These are phyloP conservation scores for Xyliphius kryptos DNA, from an alignment of 2,113 vertebrate genomes.

Conservation along the genomic window DNA sequence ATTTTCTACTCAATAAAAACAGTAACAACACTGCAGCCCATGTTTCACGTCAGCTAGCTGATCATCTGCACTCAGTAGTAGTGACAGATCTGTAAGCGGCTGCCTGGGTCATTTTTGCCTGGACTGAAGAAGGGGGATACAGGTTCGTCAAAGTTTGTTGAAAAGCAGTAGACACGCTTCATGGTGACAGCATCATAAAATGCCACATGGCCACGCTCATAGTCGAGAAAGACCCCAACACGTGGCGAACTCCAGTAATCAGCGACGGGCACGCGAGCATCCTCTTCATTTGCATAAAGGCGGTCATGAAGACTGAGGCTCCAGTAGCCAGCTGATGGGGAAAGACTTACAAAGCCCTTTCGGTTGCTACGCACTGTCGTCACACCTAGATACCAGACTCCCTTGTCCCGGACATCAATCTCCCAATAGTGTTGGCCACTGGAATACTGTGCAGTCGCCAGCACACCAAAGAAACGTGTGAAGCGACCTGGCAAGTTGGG, in stretches of 20 bases:
- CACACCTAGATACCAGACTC: slow-evolving; percentile 72
- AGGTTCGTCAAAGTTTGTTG: slow-evolving; percentile 61
- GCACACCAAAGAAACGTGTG: slow-evolving; percentile 65
- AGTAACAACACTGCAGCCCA: slow-evolving; percentile 7
- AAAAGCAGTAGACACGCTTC: slow-evolving; percentile 66
- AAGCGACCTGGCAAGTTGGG: slow-evolving; percentile 61
- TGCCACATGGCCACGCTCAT: slow-evolving; percentile 62
- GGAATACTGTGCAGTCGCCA: slow-evolving; percentile 63
- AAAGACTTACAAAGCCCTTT: slow-evolving; percentile 66
- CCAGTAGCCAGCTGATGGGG: slow-evolving; percentile 66
- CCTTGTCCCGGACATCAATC: slow-evolving; percentile 69
- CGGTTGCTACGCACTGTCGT: slow-evolving; percentile 67
- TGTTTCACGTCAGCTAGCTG: neutral
- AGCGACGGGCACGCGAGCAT: slow-evolving; percentile 61
- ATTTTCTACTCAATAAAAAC: too few relatives aligned
- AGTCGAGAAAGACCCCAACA: slow-evolving; percentile 69
- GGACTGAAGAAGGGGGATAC: slow-evolving; percentile 72
- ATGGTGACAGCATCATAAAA: slow-evolving; percentile 72
- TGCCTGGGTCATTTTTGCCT: slow-evolving; percentile 66
- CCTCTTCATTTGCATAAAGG: slow-evolving; percentile 66
- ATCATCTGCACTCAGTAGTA: slow-evolving; percentile 56
- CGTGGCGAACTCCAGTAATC: slow-evolving; percentile 69
- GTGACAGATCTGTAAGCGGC: slow-evolving; percentile 68
- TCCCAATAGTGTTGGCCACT: slow-evolving; percentile 73
- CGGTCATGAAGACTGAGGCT: slow-evolving; percentile 68